A percentile compares a stretch with the other conserved stretches of the same genome.
Conservation (phyloP, 2,113 vertebrate species). For the Crotalus tigris region DNA sequence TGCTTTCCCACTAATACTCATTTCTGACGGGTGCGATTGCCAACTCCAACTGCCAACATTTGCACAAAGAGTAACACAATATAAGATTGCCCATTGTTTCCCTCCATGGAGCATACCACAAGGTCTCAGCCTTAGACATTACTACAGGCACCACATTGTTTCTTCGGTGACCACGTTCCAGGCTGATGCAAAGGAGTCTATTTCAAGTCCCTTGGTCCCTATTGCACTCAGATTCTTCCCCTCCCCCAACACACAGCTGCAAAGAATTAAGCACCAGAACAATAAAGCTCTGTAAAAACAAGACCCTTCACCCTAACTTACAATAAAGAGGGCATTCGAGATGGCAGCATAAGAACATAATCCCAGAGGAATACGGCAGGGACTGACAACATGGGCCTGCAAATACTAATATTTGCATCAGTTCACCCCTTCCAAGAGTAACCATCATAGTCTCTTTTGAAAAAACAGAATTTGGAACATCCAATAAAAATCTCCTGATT, state of each 20-base stretch:
- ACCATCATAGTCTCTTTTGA: not conserved
- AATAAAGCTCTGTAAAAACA: not conserved
- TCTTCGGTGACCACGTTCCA: not conserved
- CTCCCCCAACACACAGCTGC: conserved; percentile 11
- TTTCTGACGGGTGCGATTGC: not conserved
- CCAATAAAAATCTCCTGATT: not conserved
- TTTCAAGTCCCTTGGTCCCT: not conserved
- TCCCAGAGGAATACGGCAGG: not conserved
- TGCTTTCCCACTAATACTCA: not conserved
- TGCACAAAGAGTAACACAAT: not conserved
- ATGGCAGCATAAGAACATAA: not conserved
- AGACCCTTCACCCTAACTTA: not conserved
- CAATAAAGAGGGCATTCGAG: not conserved
- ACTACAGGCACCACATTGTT: conserved; percentile 20
- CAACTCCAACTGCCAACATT: not conserved
- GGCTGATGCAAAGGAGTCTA: conserved; percentile 13
- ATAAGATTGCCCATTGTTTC: conserved; percentile 22
- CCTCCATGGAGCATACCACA: not conserved
- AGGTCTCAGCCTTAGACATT: not conserved
- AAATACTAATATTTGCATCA: not conserved
- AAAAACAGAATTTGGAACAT: not conserved
- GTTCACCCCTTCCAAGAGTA: not conserved
- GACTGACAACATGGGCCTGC: not conserved
- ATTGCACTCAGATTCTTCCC: not conserved
- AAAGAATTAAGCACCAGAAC: not conserved